Evolutionary conservation across 1,140 invertebrate genomes (phyloP), one percentile per base, ranked within the genome.

Genomic region (Anoplolepis gracilipes): DNA sequence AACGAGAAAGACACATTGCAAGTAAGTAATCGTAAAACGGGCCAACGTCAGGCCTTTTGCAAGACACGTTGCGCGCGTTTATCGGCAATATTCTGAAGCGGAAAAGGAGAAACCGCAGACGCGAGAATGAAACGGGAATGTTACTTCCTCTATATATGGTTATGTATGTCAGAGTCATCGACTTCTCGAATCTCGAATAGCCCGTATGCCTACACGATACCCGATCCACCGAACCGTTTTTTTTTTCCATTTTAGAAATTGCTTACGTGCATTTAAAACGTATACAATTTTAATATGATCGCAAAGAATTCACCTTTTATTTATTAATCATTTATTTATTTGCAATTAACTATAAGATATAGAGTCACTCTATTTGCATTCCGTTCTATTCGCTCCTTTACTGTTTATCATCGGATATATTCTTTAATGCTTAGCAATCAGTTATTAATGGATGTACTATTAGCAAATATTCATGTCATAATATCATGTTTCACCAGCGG

Each of bases 71-170:
- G 46, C 46, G 1, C 69, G 46, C 46, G 13, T 22, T 55, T 57
- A 57, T 57, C 30, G n/a, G 16, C 42, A 3, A 36, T 61, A 59
- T 33, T 39, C 53, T 36, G 33, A 55, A 73, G 36, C 39, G 53
- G 22, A 82, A 82, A 82, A 61, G 78, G 78, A 73, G 65, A 73
- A 82, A 82, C 65, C 39, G 36, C 67, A 72, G 13, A 1, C 49
- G 36, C 22, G 49, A 22, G 16, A n/a, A 67, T 42, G 78, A 73
- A 82, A 82, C 78, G 53, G 22, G 78, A 82, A 82, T 70, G n/a
- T 59, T 42, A n/a, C 53, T 82, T 90, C 62, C 87, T 87, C 92
- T 91, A 88, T 93, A 93, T 86, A 93, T 92, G 92, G 92, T 90
- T 86, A 93, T 92, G 91, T 92, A 84, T 88, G 90, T 89, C 87